Evolutionary conservation across 2,888 invertebrate genomes (phyloP).

Genomic region (Melanotus villosus): DNA sequence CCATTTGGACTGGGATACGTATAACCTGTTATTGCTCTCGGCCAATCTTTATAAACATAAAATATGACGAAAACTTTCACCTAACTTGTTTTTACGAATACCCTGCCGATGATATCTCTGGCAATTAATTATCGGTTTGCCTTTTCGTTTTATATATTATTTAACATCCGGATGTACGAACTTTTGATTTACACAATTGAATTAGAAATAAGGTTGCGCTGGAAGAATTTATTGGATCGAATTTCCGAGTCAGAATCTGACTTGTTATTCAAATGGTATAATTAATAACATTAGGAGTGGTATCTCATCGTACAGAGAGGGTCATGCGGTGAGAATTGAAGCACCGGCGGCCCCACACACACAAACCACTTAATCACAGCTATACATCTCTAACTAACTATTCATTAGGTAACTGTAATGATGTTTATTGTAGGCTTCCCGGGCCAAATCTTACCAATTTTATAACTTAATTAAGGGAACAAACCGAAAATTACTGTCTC

Average conservation of each 20-base stretch:
- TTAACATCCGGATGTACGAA: conserved; percentile 8
- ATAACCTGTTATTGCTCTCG: conserved; percentile 52
- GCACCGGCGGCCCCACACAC: conserved; percentile 41
- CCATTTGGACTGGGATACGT: conserved; percentile 57
- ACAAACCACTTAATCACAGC: conserved; percentile 43
- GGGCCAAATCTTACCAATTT: conserved; percentile 26
- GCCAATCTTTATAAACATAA: conserved; percentile 37
- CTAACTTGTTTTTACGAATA: conserved; percentile 30
- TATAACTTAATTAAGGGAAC: conserved; percentile 33
- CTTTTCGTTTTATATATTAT: conserved; percentile 26
- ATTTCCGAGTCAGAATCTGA: conserved; percentile 29
- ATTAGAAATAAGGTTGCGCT: conserved; percentile 15
- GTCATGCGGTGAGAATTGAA: conserved; percentile 42
- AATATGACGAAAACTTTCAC: conserved; percentile 49
- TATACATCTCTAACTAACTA: conserved; percentile 44
- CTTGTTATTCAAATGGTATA: conserved; percentile 38
- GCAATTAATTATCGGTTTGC: conserved; percentile 31
- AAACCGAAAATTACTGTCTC: conserved; percentile 28
- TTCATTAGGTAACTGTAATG: conserved; percentile 42
- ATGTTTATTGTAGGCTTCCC: conserved; percentile 33
- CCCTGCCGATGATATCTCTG: conserved; percentile 26
- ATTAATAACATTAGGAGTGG: conserved; percentile 43
- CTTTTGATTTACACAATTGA: conserved; percentile 22
- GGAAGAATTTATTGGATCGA: conserved; percentile 29
- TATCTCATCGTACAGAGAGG: conserved; percentile 21